Conservation (phyloP, 1,140 invertebrate species). For the Drosophila kurseongensis region DNA sequence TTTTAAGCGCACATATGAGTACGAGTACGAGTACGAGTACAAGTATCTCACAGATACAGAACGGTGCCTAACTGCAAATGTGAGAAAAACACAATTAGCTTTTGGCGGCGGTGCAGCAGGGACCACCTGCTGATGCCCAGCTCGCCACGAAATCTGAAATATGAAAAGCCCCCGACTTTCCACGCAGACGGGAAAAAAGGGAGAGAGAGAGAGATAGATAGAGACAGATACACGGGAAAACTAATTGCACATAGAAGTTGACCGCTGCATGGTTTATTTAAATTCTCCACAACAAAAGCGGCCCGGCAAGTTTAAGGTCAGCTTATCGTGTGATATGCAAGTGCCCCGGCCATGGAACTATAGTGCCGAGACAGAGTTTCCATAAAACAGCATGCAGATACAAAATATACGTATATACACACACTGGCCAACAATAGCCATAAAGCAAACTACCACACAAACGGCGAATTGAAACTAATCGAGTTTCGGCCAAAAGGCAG, state of each 20-base stretch:
- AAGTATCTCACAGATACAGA: slow-evolving; percentile 61
- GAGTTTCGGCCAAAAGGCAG: slow-evolving; percentile 78
- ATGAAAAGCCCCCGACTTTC: slow-evolving; percentile 56
- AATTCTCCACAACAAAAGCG: slow-evolving; percentile 72
- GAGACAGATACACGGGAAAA: slow-evolving; percentile 49
- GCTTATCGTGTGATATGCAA: slow-evolving; percentile 67
- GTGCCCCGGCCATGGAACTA: slow-evolving; percentile 40
- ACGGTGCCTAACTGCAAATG: slow-evolving; percentile 74
- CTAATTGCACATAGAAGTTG: slow-evolving; percentile 78
- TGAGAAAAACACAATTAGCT: slow-evolving; percentile 83
- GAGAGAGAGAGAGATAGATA: slow-evolving; percentile 10
- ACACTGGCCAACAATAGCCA: slow-evolving; percentile 45
- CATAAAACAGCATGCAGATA: slow-evolving; percentile 65
- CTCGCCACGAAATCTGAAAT: slow-evolving; percentile 55
- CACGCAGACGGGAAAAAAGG: slow-evolving; percentile 53
- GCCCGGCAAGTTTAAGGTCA: slow-evolving; percentile 77
- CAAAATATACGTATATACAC: slow-evolving; percentile 35
- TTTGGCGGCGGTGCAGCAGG: slow-evolving; percentile 63
- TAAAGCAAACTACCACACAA: slow-evolving; percentile 47
- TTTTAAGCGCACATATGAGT: slow-evolving; percentile 75
- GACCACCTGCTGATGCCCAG: slow-evolving; percentile 72
- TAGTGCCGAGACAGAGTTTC: slow-evolving; percentile 35
- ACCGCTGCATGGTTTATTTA: slow-evolving; percentile 72
- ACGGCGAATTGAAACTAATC: slow-evolving; percentile 79
- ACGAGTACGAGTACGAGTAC: slow-evolving; percentile 34